Evolutionary conservation across 2,113 vertebrate genomes (phyloP), one percentile per base, ranked within the genome.

Genomic region (Trogon melanurus): DNA sequence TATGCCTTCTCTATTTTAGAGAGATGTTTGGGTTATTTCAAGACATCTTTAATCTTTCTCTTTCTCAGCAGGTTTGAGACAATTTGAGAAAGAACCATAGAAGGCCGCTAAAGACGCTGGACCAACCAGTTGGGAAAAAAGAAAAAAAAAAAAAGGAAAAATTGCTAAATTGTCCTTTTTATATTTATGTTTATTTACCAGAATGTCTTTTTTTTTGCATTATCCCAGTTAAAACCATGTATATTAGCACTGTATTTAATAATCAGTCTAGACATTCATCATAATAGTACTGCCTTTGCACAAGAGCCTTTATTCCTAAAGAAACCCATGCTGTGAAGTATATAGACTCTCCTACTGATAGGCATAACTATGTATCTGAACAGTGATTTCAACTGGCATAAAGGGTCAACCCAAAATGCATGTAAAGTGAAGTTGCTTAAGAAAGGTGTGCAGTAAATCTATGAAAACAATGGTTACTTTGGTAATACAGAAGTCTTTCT

Each of bases 241-340:
- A 98, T 98, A 98, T 99, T 97, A 98, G 98, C 98, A 98, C 98
- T 98, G 98, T 99, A 98, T 98, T 98, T 97, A 98, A 98, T 98
- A 98, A 97, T 97, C 98, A 98, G 95, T 96, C 97, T 98, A 97
- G 97, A 96, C 97, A 97, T 98, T 98, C 98, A 97, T 97, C 98
- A 94, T 97, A 96, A 97, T 97, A 98, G 98, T 98, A 97, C 96
- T 98, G 97, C 98, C 98, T 98, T 99, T 98, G 98, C 98, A 99
- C 98, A 97, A 97, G 97, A 98, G 95, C 97, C 97, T 98, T 95
- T 97, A 93, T 98, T 98, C 97, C 96, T 97, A 97, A 97, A 98
- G 97, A 97, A 98, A 98, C 95, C 97, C 98, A 98, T 99, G 98
- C 99, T 99, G 99, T 99, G 98, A 99, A 99, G 98, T 98, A 97